phyloP scores from a whole-genome alignment of 2,888 invertebrate species.

The Conops quadrifasciatus region DNA sequence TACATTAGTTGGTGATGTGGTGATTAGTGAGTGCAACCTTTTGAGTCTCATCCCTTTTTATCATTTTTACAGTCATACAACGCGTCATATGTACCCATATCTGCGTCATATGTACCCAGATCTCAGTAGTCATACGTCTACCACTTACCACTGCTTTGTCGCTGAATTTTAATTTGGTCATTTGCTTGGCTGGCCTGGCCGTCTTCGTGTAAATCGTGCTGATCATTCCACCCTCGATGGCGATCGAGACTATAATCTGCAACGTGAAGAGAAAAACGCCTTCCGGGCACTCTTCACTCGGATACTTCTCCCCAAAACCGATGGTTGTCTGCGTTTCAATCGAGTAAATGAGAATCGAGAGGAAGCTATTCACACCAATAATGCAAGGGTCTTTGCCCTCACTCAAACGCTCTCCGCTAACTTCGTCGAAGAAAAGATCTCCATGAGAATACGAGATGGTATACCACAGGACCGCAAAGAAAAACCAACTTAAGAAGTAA shows the following conservation, averaged over 20 bases:
- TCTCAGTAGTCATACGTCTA: too few species aligned
- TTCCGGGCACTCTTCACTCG: constrained; percentile 85
- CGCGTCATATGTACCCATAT: too few species aligned
- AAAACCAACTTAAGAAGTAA: constrained; percentile 83
- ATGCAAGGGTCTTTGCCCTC: constrained; percentile 68
- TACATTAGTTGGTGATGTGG: too few species aligned
- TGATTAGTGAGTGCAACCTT: too few species aligned
- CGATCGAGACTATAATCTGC: constrained; percentile 77
- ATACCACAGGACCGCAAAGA: constrained; percentile 83
- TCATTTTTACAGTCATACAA: too few species aligned
- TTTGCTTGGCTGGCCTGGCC: constrained; percentile 78
- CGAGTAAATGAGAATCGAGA: constrained; percentile 80
- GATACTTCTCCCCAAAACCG: constrained; percentile 83
- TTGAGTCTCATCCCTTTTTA: too few species aligned
- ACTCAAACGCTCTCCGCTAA: constrained; percentile 60
- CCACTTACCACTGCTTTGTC: constrained; percentile 74
- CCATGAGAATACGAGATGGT: constrained; percentile 79
- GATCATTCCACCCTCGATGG: constrained; percentile 69
- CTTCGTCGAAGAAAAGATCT: constrained; percentile 74
- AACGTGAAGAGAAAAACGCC: constrained; percentile 83
- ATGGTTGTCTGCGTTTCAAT: constrained; percentile 88
- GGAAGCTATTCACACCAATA: constrained; percentile 70
- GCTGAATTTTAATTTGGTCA: constrained; percentile 83
- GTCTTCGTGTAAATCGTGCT: constrained; percentile 81
- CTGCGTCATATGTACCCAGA: too few species aligned